Percentiles rank a stretch among this genome's conserved stretches.
phyloP scores from a whole-genome alignment of 2,797 vertebrate genomes.

The Salarias fasciatus region DNA sequence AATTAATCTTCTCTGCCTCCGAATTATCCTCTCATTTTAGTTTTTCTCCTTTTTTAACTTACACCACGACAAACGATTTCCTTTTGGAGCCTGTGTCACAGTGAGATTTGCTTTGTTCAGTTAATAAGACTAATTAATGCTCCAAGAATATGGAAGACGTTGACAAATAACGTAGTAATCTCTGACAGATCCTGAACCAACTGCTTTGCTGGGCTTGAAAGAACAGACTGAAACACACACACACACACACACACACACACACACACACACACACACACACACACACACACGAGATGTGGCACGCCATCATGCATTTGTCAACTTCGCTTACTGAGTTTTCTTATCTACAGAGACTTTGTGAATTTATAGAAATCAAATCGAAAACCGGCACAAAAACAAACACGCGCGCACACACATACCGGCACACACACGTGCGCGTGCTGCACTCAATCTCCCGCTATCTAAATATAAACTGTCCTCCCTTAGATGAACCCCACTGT shows the following conservation, averaged over 20 bases:
- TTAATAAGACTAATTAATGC: constrained; percentile 39
- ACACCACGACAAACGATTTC: constrained; percentile 38
- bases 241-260: constrained; percentile 19
- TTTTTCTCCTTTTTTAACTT: constrained; percentile 37
- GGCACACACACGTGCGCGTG: too few relatives aligned
- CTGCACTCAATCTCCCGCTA: constrained; percentile 19
- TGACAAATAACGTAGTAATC: constrained; percentile 59
- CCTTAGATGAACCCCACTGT: neutral
- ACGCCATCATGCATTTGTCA: constrained; percentile 32
- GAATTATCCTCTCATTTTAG: constrained; percentile 39
- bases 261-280: neutral
- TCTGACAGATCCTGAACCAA: constrained; percentile 48
- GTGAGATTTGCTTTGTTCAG: constrained; percentile 46
- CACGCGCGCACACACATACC: neutral
- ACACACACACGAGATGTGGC: neutral
- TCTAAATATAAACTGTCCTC: constrained; percentile 37
- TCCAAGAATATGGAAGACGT: constrained; percentile 58
- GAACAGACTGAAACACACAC: constrained; percentile 34
- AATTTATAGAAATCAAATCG: constrained; percentile 52
- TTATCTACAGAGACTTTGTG: constrained; percentile 32
- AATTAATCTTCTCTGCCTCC: too few relatives aligned
- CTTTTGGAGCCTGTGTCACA: constrained; percentile 52
- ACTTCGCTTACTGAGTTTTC: constrained; percentile 25
- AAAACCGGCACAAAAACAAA: constrained; percentile 12
- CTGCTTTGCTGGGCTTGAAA: constrained; percentile 32